Evolutionary conservation across 2,888 invertebrate species (phyloP).

Genomic region (Palloptera scutellata): DNA sequence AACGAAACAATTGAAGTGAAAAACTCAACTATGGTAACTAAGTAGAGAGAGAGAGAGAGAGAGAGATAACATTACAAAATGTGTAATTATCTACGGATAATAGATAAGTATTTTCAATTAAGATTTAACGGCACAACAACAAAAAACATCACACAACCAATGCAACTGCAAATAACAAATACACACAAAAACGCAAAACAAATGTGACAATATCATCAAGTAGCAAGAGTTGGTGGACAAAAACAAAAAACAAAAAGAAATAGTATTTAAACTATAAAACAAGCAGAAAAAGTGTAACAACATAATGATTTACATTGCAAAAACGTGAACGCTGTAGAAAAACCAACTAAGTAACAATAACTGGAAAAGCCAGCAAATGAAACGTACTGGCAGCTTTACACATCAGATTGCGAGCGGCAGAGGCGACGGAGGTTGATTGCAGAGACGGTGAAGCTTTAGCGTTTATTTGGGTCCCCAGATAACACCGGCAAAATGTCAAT

Average conservation of each 20-base stretch:
- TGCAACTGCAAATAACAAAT: neutral
- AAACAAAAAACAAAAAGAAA: too few relatives aligned
- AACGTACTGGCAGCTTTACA: too few relatives aligned
- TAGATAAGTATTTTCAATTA: conserved; percentile 46
- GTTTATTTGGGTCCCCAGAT: too few relatives aligned
- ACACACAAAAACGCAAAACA: too few relatives aligned
- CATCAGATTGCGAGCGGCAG: too few relatives aligned
- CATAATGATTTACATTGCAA: neutral
- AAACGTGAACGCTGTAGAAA: too few relatives aligned
- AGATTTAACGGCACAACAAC: conserved; percentile 44
- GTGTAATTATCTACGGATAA: too few relatives aligned
- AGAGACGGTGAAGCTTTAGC: too few relatives aligned
- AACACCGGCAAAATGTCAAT: too few relatives aligned
- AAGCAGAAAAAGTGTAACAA: conserved; percentile 7
- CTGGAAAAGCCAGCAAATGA: too few relatives aligned
- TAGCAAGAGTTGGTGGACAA: neutral
- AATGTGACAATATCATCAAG: neutral
- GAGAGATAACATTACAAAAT: neutral
- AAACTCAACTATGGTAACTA: neutral
- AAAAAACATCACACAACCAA: neutral
- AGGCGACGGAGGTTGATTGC: too few relatives aligned
- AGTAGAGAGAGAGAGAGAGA: neutral
- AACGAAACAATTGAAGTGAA: neutral
- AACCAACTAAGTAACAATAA: too few relatives aligned
- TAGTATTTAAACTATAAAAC: neutral